These are phyloP conservation scores for Platycnemis pennipes DNA, from an alignment of 2,888 invertebrate genomes.

Conservation along the genomic window DNA sequence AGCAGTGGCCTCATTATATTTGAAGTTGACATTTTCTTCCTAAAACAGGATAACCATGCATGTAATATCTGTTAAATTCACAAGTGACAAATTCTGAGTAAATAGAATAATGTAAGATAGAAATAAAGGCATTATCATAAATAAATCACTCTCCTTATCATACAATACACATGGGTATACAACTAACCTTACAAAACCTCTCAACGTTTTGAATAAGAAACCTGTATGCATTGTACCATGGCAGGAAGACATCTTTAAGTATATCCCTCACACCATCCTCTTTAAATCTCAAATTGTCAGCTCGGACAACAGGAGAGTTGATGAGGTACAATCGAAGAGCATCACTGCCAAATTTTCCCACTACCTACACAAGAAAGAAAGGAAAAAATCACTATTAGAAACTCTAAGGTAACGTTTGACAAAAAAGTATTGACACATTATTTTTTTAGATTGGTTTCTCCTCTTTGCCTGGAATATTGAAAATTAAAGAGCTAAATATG, in stretches of 20 bases:
- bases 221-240: slow-evolving; percentile 97
- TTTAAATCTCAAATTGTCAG: slow-evolving; percentile 97
- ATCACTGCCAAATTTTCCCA: slow-evolving; percentile 97
- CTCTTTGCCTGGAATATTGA: too few species aligned
- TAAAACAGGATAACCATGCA: slow-evolving; percentile 68
- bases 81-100: too few species aligned
- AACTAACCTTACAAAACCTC: slow-evolving; percentile 83
- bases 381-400: slow-evolving; percentile 2
- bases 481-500: too few species aligned
- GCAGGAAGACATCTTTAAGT: slow-evolving; percentile 97
- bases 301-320: slow-evolving; percentile 98
- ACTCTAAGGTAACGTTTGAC: too few species aligned
- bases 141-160: background rate
- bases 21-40: slow-evolving; percentile 78
- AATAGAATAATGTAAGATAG: too few species aligned
- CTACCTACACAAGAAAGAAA: slow-evolving; percentile 80
- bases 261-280: slow-evolving; percentile 98
- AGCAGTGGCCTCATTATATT: slow-evolving; percentile 76
- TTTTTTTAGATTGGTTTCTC: too few species aligned
- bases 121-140: too few species aligned
- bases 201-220: slow-evolving; percentile 97
- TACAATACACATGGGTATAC: background rate
- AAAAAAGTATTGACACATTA: background rate
- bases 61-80: too few species aligned
- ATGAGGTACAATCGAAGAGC: slow-evolving; percentile 97